A percentile compares a stretch with the other conserved stretches of the same genome.
phyloP scores from a whole-genome alignment of 2,113 vertebrate genomes.

The Atherinomorus stipes region DNA sequence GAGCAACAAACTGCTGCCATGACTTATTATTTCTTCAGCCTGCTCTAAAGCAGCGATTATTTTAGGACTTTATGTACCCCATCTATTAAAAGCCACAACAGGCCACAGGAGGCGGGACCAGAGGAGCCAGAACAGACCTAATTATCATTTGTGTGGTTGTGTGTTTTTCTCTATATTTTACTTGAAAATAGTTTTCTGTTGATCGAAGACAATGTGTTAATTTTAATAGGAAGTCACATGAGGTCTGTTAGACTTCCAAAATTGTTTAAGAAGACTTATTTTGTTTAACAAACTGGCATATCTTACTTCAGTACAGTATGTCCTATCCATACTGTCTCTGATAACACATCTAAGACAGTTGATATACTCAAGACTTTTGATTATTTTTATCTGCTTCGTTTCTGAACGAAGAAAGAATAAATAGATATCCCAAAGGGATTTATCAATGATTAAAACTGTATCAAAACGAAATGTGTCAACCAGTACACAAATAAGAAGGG shows the following conservation, averaged over 20 bases:
- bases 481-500: too few relatives aligned
- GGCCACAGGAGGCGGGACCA: neutral
- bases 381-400: too few relatives aligned
- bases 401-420: too few relatives aligned
- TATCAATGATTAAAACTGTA: too few relatives aligned
- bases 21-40: constrained; percentile 40
- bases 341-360: neutral
- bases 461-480: too few relatives aligned
- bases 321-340: neutral
- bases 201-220: neutral
- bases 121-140: neutral
- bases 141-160: neutral
- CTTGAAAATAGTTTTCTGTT: neutral
- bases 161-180: constrained; percentile 1
- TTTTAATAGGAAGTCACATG: neutral
- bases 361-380: neutral
- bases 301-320: neutral
- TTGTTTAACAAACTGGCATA: neutral
- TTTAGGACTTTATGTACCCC: constrained; percentile 17
- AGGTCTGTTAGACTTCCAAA: neutral
- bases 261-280: neutral
- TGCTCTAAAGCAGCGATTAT: constrained; percentile 43
- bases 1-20: constrained; percentile 48
- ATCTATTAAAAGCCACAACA: constrained; percentile 2
- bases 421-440: too few relatives aligned